These are phyloP conservation scores for Daktulosphaira vitifoliae DNA, from an alignment of 1,140 invertebrate species.

Conservation along the genomic window DNA sequence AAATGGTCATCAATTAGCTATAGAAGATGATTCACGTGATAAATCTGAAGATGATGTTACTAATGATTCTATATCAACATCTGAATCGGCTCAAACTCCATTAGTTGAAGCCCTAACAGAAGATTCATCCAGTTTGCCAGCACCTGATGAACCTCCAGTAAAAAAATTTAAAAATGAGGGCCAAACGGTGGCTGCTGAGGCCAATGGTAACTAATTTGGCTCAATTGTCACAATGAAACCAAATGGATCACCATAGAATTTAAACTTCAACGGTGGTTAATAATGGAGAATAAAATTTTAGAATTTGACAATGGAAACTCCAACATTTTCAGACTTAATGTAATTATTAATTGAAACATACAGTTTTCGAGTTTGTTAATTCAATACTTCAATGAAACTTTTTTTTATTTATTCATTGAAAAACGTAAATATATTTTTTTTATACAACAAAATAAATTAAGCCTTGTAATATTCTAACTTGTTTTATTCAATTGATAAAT, in stretches of 20 bases:
- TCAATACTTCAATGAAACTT: constrained; percentile 25
- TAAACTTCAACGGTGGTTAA: constrained; percentile 5
- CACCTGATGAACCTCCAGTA: constrained; percentile 28
- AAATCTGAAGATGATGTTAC: constrained; percentile 44
- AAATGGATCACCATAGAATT: constrained; percentile 20
- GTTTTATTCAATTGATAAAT: constrained; percentile 30
- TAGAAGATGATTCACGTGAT: constrained; percentile 61
- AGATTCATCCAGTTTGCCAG: constrained; percentile 32
- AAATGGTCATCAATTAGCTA: constrained; percentile 57
- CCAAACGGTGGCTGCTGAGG: constrained; percentile 22
- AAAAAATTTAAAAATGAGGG: constrained; percentile 32
- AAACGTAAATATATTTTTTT: constrained; percentile 33
- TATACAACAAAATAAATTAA: constrained; percentile 33
- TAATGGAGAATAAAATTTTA: constrained; percentile 5
- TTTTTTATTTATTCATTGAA: constrained; percentile 20
- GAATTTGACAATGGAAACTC: constrained; percentile 8
- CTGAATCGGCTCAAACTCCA: constrained; percentile 36
- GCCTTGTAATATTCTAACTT: constrained; percentile 30
- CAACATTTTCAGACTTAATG: constrained; percentile 8
- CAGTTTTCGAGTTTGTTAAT: constrained; percentile 11
- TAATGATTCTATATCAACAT: constrained; percentile 38
- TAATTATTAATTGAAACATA: constrained; percentile 12
- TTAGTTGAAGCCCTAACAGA: constrained; percentile 33
- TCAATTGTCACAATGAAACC: constrained; percentile 1
- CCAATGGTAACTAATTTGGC: constrained; percentile 25